Percentiles rank a stretch among this genome's conserved stretches.
These are phyloP conservation scores for Lithophane socia DNA, from an alignment of 2,888 invertebrate genomes.

Conservation along the genomic window DNA sequence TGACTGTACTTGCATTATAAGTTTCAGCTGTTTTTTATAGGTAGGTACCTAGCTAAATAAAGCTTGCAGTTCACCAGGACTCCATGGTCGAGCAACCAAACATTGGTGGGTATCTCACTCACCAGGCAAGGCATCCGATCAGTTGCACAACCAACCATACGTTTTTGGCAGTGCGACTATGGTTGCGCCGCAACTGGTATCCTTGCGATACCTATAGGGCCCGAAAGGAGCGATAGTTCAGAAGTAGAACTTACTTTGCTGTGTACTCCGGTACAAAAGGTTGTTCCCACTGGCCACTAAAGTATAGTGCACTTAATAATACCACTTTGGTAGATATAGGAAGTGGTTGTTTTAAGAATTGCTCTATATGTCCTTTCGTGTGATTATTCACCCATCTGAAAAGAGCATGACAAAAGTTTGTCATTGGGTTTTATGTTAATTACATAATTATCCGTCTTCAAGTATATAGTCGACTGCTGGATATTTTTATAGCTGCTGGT, in stretches of 20 bases:
- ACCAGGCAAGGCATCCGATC: too few relatives aligned
- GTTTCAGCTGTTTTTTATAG: not conserved
- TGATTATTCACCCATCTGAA: conserved; percentile 91
- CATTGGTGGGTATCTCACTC: too few relatives aligned
- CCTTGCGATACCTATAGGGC: too few relatives aligned
- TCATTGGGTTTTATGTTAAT: not conserved
- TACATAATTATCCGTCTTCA: not conserved
- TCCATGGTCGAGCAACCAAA: too few relatives aligned
- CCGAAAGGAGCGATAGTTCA: not conserved
- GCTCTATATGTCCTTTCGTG: conserved; percentile 91
- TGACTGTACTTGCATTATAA: not conserved
- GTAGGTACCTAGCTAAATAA: too few relatives aligned
- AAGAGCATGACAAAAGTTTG: conserved; percentile 37
- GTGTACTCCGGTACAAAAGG: conserved; percentile 91
- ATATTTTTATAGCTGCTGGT: not conserved
- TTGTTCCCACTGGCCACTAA: conserved; percentile 93
- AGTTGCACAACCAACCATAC: too few relatives aligned
- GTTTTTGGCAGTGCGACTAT: too few relatives aligned
- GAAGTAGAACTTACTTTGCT: conserved; percentile 82
- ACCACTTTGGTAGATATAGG: conserved; percentile 90
- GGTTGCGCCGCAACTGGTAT: too few relatives aligned
- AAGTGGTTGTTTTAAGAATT: conserved; percentile 90
- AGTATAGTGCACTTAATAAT: conserved; percentile 93
- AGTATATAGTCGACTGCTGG: not conserved
- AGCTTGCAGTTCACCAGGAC: too few relatives aligned